phyloP scores from a whole-genome alignment of 2,797 vertebrate genomes.

The Hippopotamyrus pictus region DNA sequence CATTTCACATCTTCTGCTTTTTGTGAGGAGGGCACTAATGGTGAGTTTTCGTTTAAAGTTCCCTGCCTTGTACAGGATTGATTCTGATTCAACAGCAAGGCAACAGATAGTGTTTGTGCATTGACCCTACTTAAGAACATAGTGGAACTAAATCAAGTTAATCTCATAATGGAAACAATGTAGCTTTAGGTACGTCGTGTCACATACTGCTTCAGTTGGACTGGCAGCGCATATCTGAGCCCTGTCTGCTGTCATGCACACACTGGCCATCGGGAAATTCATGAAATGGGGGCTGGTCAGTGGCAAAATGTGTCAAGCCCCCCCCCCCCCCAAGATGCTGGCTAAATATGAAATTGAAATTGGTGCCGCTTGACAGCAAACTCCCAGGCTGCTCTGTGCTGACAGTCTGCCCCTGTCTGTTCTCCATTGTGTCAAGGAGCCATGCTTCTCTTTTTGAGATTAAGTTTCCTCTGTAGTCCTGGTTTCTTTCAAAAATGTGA shows the following conservation, averaged over 20 bases:
- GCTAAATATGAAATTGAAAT: neutral
- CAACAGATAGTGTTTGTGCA: neutral
- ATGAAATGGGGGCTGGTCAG: neutral
- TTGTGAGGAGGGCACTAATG: neutral
- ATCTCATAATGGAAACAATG: neutral
- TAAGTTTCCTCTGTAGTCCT: neutral
- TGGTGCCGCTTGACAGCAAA: neutral
- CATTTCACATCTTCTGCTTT: conserved; percentile 7
- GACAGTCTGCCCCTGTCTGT: neutral
- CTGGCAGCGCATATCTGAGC: neutral
- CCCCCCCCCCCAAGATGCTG: neutral
- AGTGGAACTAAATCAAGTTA: neutral
- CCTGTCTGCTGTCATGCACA: neutral
- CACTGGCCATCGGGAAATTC: neutral
- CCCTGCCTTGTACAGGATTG: neutral
- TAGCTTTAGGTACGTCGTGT: neutral
- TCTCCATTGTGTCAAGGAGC: neutral
- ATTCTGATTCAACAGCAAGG: neutral
- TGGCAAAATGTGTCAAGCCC: neutral
- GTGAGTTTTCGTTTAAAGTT: neutral
- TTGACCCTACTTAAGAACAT: neutral
- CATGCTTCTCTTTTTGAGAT: neutral
- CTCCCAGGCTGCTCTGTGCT: neutral
- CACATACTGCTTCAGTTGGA: neutral
- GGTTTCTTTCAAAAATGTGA: neutral